Evolutionary conservation across 2,113 vertebrate species (phyloP).

Genomic region (Pachyramphus minor): DNA sequence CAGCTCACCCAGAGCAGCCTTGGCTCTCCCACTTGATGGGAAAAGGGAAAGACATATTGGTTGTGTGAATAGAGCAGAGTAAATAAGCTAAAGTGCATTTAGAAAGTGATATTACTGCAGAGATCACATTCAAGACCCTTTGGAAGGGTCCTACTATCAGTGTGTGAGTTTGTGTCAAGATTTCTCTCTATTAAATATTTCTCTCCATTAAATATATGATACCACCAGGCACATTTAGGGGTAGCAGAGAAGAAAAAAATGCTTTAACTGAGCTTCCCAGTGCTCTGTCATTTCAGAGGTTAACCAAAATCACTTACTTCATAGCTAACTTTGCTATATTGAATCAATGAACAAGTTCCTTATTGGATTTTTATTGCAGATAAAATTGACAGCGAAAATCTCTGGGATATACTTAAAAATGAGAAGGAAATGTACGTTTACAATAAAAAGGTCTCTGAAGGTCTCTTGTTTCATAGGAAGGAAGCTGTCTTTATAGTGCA

Average conservation of each 20-base stretch:
- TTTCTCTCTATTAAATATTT: neutral
- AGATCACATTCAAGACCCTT: neutral
- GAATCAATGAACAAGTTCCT: constrained; percentile 61
- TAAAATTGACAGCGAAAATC: constrained; percentile 65
- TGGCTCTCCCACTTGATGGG: neutral
- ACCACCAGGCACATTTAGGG: neutral
- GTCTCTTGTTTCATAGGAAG: constrained; percentile 78
- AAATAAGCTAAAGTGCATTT: neutral
- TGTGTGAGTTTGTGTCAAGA: neutral
- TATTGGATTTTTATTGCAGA: constrained; percentile 65
- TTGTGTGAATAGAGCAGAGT: neutral
- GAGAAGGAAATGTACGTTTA: constrained; percentile 69
- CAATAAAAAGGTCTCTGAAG: constrained; percentile 73
- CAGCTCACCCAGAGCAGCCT: neutral
- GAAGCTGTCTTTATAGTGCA: constrained; percentile 79
- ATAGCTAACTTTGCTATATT: constrained; percentile 31
- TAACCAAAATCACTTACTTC: constrained; percentile 52
- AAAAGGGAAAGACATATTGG: neutral
- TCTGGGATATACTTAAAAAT: constrained; percentile 62
- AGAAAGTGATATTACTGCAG: neutral
- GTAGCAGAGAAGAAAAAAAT: neutral
- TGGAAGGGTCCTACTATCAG: neutral
- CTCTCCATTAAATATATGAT: neutral
- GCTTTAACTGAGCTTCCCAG: neutral
- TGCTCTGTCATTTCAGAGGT: constrained; percentile 14